These are phyloP conservation scores for Balaenoptera acutorostrata DNA, from an alignment of 2,113 vertebrate genomes.

Conservation along the genomic window DNA sequence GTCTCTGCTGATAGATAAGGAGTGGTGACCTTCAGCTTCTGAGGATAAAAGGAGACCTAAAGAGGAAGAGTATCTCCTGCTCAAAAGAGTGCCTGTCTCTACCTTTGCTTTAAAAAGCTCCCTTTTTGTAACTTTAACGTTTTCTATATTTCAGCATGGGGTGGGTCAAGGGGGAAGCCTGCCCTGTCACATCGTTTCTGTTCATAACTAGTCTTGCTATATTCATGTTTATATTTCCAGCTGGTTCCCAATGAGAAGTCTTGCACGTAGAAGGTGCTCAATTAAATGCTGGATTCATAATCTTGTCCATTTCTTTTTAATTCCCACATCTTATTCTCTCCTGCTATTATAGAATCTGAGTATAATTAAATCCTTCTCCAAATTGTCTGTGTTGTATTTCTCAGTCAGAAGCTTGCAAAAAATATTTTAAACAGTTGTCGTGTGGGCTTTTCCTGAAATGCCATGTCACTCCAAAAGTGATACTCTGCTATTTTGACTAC, in stretches of 20 bases:
- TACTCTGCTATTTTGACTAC: constrained; percentile 58
- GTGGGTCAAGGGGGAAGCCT: background rate
- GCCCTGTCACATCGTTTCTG: background rate
- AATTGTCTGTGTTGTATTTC: constrained; percentile 54
- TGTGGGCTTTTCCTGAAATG: constrained; percentile 72
- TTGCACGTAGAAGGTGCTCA: constrained; percentile 7
- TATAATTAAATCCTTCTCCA: constrained; percentile 61
- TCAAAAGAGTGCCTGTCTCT: background rate
- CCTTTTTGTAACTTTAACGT: background rate
- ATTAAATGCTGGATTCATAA: constrained; percentile 24
- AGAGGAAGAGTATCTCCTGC: background rate
- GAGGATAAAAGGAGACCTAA: background rate
- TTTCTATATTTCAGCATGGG: background rate
- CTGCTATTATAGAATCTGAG: constrained; percentile 35
- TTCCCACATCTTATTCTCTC: constrained; percentile 25
- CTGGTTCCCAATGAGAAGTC: background rate
- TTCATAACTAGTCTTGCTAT: background rate
- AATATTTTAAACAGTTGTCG: constrained; percentile 65
- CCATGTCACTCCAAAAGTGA: constrained; percentile 65
- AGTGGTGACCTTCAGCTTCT: background rate
- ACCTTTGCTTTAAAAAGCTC: background rate
- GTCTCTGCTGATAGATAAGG: background rate
- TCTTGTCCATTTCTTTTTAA: background rate
- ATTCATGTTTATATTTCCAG: background rate
- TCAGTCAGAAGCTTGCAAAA: constrained; percentile 47